Conservation (phyloP, 2,888 invertebrate species). For the Colletes collaris region DNA sequence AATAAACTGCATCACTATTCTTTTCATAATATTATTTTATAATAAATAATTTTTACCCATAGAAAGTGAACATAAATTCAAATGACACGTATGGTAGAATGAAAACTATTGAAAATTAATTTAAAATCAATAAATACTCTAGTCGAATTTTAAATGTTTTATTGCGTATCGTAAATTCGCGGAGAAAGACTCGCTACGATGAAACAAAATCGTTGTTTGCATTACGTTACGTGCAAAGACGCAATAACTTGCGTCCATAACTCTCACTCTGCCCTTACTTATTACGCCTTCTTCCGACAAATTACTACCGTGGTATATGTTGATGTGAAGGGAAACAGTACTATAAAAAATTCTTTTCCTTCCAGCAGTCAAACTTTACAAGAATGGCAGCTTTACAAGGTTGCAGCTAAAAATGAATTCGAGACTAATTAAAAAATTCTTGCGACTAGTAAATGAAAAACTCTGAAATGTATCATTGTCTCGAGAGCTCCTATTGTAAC, state of each 20-base stretch:
- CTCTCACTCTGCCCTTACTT: constrained; percentile 10
- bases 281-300: constrained; percentile 7
- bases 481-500: neutral
- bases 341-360: neutral
- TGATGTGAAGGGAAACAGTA: neutral
- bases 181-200: neutral
- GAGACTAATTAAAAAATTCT: neutral
- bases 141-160: neutral
- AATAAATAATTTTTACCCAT: too few species aligned
- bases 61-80: too few species aligned
- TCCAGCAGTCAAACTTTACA: neutral
- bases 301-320: constrained; percentile 3
- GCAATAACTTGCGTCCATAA: constrained; percentile 9
- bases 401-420: neutral
- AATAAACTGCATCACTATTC: too few species aligned
- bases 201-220: constrained; percentile 13
- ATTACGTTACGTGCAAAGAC: constrained; percentile 12
- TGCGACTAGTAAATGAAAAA: neutral
- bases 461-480: neutral
- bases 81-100: too few species aligned
- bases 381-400: neutral
- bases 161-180: neutral
- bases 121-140: too few species aligned
- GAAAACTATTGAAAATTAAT: too few species aligned
- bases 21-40: too few species aligned